phyloP scores from a whole-genome alignment of 92 coral and sea anemone genomes.

The Montipora capitata region DNA sequence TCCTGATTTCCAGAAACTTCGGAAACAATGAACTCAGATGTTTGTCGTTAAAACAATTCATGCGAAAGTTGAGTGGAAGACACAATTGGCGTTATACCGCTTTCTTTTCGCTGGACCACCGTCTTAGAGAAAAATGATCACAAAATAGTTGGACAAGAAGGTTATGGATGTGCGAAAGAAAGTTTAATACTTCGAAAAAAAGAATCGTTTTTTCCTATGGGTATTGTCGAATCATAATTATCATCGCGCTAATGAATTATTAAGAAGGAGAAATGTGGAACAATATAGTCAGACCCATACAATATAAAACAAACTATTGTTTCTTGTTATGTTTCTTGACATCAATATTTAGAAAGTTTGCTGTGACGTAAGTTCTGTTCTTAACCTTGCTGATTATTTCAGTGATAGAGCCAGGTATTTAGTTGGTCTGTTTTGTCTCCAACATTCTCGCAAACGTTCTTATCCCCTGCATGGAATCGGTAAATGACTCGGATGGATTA shows the following conservation, averaged over 20 bases:
- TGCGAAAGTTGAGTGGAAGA: neutral
- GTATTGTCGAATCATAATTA: neutral
- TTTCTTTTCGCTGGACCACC: too few relatives aligned
- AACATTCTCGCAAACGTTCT: too few relatives aligned
- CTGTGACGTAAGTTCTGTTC: neutral
- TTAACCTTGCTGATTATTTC: neutral
- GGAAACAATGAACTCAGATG: too few relatives aligned
- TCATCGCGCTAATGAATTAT: constrained; percentile 15
- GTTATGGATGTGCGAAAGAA: too few relatives aligned
- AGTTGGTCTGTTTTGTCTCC: too few relatives aligned
- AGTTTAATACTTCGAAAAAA: too few relatives aligned
- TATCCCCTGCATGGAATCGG: too few relatives aligned
- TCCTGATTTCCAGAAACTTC: neutral
- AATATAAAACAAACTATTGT: neutral
- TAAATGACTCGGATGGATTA: too few relatives aligned
- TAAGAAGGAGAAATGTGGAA: neutral
- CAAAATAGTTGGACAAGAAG: too few relatives aligned
- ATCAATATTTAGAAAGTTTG: constrained; percentile 30
- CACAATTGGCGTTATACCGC: neutral
- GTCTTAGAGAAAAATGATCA: too few relatives aligned
- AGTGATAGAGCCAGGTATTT: neutral
- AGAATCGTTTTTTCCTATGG: too few relatives aligned
- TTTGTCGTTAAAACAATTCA: neutral
- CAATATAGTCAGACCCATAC: neutral
- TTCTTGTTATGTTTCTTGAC: neutral